Conservation (phyloP, 2,113 vertebrate species). For the Bungarus multicinctus region DNA sequence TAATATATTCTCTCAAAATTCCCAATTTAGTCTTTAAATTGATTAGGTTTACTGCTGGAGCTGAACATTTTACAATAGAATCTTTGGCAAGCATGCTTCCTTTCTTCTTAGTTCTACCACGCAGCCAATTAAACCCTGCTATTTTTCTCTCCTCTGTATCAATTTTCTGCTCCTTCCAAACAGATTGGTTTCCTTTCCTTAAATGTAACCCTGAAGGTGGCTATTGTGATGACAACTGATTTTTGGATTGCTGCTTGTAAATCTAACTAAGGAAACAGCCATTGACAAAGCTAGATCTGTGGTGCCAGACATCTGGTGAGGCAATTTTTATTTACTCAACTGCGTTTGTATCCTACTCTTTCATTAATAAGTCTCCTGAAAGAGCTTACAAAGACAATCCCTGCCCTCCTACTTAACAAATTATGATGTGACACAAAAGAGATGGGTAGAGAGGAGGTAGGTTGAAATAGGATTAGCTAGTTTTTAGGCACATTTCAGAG, state of each 20-base stretch:
- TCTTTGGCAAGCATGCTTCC: too few relatives aligned
- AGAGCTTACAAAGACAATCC: background rate
- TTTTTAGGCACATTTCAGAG: background rate
- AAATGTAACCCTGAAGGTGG: background rate
- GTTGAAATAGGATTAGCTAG: background rate
- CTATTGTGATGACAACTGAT: background rate
- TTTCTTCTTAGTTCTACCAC: background rate
- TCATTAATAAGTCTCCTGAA: background rate
- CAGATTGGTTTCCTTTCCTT: background rate
- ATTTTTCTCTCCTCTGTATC: background rate
- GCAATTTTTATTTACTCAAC: background rate
- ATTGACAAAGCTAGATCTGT: background rate
- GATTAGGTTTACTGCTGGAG: background rate
- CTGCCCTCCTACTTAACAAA: background rate
- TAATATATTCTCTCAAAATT: background rate
- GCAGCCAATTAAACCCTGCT: background rate
- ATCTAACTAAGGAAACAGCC: background rate
- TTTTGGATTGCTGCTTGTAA: background rate
- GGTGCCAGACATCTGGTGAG: background rate
- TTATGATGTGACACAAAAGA: background rate
- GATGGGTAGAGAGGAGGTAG: background rate
- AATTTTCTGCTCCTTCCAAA: too few relatives aligned
- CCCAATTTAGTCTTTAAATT: background rate
- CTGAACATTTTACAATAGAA: background rate
- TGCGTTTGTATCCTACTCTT: background rate